These are phyloP conservation scores for Gastracanthus pulcherrimus DNA, from an alignment of 2,888 invertebrate genomes.

Conservation along the genomic window DNA sequence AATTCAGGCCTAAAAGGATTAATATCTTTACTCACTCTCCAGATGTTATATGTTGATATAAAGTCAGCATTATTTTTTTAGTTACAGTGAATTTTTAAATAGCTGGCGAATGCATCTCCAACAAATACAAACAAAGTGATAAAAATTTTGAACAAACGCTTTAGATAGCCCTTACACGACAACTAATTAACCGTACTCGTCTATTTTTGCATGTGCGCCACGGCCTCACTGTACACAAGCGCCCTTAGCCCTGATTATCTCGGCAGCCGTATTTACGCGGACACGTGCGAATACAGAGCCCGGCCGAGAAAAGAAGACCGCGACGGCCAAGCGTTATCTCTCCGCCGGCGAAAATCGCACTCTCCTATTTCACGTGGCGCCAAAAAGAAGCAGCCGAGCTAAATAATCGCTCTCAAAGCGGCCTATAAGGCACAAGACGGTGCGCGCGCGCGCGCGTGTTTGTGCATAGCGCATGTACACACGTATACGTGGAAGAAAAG, in stretches of 20 bases:
- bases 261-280: not conserved
- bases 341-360: not conserved
- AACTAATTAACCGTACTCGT: slow-evolving; percentile 43
- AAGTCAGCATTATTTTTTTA: too few relatives aligned
- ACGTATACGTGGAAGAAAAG: not conserved
- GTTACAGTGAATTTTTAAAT: too few relatives aligned
- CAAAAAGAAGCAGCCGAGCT: not conserved
- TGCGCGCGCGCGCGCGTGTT: too few relatives aligned
- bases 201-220: not conserved
- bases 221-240: not conserved
- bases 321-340: not conserved
- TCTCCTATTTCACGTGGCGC: not conserved
- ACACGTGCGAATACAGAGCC: not conserved
- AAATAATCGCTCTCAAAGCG: not conserved
- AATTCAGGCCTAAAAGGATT: too few relatives aligned
- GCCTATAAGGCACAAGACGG: too few relatives aligned
- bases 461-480: too few relatives aligned
- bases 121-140: not conserved
- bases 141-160: not conserved
- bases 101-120: too few relatives aligned
- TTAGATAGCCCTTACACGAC: slow-evolving; percentile 30
- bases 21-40: too few relatives aligned
- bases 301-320: not conserved
- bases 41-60: too few relatives aligned
- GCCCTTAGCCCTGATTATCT: not conserved